Percentiles rank a stretch among this genome's conserved stretches.
Evolutionary conservation across 64 coral and sea anemone species (phyloP).

Genomic region (Platygyra sinensis): DNA sequence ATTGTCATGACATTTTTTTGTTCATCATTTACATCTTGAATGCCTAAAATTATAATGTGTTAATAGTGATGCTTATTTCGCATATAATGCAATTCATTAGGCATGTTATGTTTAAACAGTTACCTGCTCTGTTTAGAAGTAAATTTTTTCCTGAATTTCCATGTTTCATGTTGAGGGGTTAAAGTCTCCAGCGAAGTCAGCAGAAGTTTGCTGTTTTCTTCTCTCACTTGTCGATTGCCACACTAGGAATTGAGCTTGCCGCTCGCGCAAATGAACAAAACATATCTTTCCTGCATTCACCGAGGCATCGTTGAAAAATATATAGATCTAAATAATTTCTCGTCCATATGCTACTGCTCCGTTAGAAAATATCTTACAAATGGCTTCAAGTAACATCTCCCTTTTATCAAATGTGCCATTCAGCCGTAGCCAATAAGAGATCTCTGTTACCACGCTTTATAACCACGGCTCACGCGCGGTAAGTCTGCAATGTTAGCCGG

Average conservation of each 20-base stretch:
- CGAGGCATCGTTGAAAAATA: conserved; percentile 20
- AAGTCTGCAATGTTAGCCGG: not conserved
- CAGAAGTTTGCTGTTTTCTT: conserved; percentile 23
- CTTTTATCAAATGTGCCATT: conserved; percentile 24
- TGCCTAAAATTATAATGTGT: conserved; percentile 33
- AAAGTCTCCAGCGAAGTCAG: conserved; percentile 33
- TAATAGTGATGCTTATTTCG: conserved; percentile 25
- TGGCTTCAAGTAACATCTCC: conserved; percentile 20
- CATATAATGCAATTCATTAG: conserved; percentile 10
- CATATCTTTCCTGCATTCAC: conserved; percentile 30
- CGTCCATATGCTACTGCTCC: conserved; percentile 4
- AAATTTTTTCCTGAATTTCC: conserved; percentile 25
- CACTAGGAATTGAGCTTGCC: conserved; percentile 34
- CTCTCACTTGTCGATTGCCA: conserved; percentile 18
- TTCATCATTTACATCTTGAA: conserved; percentile 39
- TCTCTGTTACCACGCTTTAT: not conserved
- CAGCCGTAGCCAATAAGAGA: conserved; percentile 23
- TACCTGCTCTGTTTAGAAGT: conserved; percentile 39
- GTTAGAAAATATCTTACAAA: conserved; percentile 20
- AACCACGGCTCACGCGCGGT: not conserved
- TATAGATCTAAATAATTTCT: conserved; percentile 27
- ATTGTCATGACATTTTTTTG: conserved; percentile 33
- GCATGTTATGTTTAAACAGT: conserved; percentile 30
- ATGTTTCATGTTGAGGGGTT: conserved; percentile 20
- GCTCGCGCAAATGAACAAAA: conserved; percentile 22